Percentiles rank a stretch among this genome's conserved stretches.
phyloP scores from a whole-genome alignment of 2,888 invertebrate species.

The Drosophila affinis region DNA sequence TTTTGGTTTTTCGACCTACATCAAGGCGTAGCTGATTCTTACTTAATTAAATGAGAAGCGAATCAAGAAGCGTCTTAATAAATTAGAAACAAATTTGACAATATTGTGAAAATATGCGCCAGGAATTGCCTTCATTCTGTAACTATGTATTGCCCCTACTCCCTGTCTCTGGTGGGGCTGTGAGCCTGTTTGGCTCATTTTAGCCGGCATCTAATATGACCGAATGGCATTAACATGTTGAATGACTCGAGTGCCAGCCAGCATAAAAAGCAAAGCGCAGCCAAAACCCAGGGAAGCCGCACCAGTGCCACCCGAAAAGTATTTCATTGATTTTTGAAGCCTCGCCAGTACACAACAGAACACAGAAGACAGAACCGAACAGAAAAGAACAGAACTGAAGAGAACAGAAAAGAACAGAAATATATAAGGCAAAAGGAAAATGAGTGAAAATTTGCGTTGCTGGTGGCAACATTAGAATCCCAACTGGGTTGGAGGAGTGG shows the following conservation, averaged over 20 bases:
- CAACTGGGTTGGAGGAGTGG: neutral
- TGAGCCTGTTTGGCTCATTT: conserved; percentile 15
- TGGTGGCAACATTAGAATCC: conserved; percentile 43
- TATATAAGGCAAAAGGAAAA: conserved; percentile 38
- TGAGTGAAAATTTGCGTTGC: conserved; percentile 33
- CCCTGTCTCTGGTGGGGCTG: neutral
- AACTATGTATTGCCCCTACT: neutral
- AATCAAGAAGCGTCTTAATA: neutral
- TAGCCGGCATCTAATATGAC: conserved; percentile 37
- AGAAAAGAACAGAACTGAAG: conserved; percentile 3
- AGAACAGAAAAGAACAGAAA: conserved; percentile 23
- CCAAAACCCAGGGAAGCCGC: conserved; percentile 76
- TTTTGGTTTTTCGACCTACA: too few species aligned
- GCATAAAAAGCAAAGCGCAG: conserved; percentile 70
- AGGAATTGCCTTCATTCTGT: neutral
- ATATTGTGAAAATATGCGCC: neutral
- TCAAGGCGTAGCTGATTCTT: accelerated
- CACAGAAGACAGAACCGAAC: conserved; percentile 27
- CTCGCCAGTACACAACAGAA: conserved; percentile 66
- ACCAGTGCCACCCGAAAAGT: conserved; percentile 82
- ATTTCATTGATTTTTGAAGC: conserved; percentile 83
- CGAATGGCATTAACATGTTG: conserved; percentile 57
- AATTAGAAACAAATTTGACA: neutral
- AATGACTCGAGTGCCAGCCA: conserved; percentile 63
- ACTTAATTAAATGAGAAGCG: neutral